phyloP scores from a whole-genome alignment of 2,888 invertebrate species.

The Timema podura region DNA sequence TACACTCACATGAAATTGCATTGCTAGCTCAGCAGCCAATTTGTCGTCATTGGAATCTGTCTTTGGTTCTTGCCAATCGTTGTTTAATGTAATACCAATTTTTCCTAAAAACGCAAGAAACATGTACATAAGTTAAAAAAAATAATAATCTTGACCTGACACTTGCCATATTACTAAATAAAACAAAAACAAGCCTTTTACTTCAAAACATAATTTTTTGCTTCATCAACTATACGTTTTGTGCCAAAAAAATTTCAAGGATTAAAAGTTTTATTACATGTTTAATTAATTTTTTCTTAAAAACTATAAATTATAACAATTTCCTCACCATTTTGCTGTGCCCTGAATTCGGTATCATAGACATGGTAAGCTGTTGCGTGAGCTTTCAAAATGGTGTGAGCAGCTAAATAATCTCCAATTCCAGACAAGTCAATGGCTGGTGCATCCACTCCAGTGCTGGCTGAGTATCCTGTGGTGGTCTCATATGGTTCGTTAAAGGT shows the following conservation, averaged over 20 bases:
- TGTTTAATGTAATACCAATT: constrained; percentile 11
- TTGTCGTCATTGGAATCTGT: constrained; percentile 9
- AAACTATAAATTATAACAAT: background rate
- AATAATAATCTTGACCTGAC: no score
- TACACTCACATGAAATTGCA: background rate
- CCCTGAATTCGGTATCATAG: constrained; percentile 38
- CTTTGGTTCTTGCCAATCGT: constrained; percentile 15
- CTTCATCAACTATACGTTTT: background rate
- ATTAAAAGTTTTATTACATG: background rate
- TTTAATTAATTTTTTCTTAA: background rate
- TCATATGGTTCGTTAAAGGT: constrained; percentile 56
- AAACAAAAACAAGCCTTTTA: no score
- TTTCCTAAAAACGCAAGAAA: background rate
- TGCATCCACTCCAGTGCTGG: constrained; percentile 6
- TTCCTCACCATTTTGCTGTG: constrained; percentile 31
- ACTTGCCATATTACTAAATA: no score
- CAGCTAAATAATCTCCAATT: constrained; percentile 50
- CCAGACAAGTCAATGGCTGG: background rate
- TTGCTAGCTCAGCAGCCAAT: constrained; percentile 8
- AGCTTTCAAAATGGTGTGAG: constrained; percentile 46
- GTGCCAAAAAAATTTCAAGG: background rate
- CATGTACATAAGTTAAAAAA: no score
- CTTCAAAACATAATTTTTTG: no score
- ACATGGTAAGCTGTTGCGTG: constrained; percentile 42
- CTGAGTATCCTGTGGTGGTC: constrained; percentile 40